phyloP scores from a whole-genome alignment of 2,797 vertebrate species.

The Morelia viridis region DNA sequence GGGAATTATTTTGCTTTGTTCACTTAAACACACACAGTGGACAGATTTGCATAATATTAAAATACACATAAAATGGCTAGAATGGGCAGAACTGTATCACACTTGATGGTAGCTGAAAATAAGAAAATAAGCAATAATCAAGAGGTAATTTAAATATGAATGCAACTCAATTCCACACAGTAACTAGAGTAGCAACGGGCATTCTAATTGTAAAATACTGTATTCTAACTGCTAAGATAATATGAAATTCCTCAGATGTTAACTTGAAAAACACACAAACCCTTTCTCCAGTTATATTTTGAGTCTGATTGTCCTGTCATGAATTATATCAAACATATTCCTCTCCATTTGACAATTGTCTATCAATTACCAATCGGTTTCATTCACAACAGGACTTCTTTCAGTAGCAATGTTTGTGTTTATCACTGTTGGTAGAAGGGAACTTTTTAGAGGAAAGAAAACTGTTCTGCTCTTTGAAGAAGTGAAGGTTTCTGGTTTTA shows the following conservation, averaged over 20 bases:
- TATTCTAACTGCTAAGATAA: neutral
- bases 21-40: neutral
- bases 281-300: neutral
- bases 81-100: neutral
- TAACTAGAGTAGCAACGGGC: neutral
- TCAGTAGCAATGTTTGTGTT: neutral
- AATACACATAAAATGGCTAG: neutral
- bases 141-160: neutral
- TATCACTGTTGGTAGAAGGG: neutral
- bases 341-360: neutral
- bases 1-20: neutral
- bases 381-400: neutral
- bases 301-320: neutral
- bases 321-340: neutral
- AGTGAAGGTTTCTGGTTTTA: constrained; percentile 31
- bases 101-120: neutral
- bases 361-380: neutral
- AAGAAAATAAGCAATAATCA: neutral
- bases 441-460: constrained; percentile 8
- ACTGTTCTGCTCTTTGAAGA: neutral
- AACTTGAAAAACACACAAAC: neutral
- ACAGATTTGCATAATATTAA: neutral
- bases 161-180: neutral
- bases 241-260: neutral
- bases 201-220: neutral